Percentiles rank a stretch among this genome's conserved stretches.
Evolutionary conservation across 2,113 vertebrate species (phyloP).

Genomic region (Xyliphius kryptos): DNA sequence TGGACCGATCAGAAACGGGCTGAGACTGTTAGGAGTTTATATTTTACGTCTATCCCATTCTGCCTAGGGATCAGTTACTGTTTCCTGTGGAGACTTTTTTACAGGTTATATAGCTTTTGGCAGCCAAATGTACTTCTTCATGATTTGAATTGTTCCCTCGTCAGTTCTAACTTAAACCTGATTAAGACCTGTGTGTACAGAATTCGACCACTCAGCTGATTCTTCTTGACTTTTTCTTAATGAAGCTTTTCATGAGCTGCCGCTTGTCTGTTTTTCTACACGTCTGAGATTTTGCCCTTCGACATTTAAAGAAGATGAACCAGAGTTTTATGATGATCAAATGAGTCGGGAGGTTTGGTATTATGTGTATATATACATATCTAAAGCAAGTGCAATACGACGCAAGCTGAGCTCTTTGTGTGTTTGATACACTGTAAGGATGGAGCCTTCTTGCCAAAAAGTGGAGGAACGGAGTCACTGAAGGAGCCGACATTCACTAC

Average conservation of each 20-base stretch:
- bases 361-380: conserved; percentile 60
- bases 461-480: conserved; percentile 69
- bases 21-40: no score
- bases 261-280: no score
- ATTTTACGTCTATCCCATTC: conserved; percentile 29
- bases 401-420: conserved; percentile 76
- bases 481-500: conserved; percentile 76
- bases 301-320: no score
- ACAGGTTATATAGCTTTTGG: conserved; percentile 50
- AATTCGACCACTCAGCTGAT: no score
- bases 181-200: no score
- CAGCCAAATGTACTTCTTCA: conserved; percentile 33
- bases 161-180: not conserved
- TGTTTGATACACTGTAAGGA: conserved; percentile 83
- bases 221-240: no score
- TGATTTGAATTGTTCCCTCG: conserved; percentile 43
- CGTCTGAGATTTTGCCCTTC: no score
- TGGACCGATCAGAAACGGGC: no score
- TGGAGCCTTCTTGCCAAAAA: conserved; percentile 92
- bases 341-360: conserved; percentile 64
- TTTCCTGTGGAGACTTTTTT: conserved; percentile 52
- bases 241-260: no score
- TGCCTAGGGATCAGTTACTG: conserved; percentile 44
- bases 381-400: conserved; percentile 82
- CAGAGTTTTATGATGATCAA: conserved; percentile 51